A percentile compares a stretch with the other conserved stretches of the same genome.
Conservation (phyloP, 2,888 invertebrate species). For the Cryptosula pallasiana region DNA sequence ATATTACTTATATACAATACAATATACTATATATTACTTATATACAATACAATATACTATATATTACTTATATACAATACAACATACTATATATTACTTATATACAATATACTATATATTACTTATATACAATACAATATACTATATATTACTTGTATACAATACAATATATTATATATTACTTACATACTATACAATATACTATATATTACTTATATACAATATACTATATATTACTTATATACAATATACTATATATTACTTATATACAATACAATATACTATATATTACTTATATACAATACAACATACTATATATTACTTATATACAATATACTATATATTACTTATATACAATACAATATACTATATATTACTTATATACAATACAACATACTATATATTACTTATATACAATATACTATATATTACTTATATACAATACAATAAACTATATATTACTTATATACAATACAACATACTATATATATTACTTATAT, state of each 20-base stretch:
- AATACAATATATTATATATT: no score
- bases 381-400: no score
- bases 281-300: no score
- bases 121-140: conserved; percentile 5
- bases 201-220: background rate
- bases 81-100: no score
- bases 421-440: background rate
- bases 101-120: background rate
- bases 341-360: no score
- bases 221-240: no score
- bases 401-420: background rate
- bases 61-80: background rate
- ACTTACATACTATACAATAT: background rate
- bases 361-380: background rate
- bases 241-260: background rate
- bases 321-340: conserved; percentile 5
- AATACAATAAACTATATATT: no score
- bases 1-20: background rate
- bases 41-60: background rate
- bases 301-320: background rate
- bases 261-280: conserved; percentile 5
- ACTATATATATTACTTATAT: background rate
- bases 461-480: background rate
- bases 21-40: no score
- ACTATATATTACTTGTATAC: no score